phyloP scores from a whole-genome alignment of 2,888 invertebrate genomes.

The Crossocerus cetratus region DNA sequence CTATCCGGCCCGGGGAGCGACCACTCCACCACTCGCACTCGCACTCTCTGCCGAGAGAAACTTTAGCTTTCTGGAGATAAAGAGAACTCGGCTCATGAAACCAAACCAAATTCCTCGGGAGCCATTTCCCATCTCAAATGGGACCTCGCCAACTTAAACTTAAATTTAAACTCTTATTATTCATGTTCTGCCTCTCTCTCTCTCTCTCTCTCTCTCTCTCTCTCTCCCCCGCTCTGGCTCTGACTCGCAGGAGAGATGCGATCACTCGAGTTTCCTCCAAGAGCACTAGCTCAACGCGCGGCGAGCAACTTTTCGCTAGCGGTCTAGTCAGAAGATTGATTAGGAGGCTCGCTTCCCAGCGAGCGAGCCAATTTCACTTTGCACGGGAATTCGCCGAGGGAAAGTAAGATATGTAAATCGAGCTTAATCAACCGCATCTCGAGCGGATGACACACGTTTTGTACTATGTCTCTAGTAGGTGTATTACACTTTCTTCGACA shows the following conservation, averaged over 20 bases:
- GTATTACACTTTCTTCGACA: constrained; percentile 39
- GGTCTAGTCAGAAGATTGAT: constrained; percentile 38
- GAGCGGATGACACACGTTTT: constrained; percentile 34
- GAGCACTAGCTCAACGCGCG: neutral
- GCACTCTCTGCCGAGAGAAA: constrained; percentile 41
- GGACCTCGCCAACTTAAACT: too few relatives aligned
- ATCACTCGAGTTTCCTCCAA: too few relatives aligned
- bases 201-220: too few relatives aligned
- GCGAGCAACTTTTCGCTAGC: neutral
- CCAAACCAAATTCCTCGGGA: constrained; percentile 34
- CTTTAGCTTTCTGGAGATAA: constrained; percentile 47
- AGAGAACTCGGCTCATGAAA: constrained; percentile 18
- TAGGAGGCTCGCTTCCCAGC: neutral
- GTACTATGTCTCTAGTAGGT: too few relatives aligned
- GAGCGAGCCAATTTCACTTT: constrained; percentile 46
- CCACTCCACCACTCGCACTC: too few relatives aligned
- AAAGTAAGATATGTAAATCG: constrained; percentile 57
- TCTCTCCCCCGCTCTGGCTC: too few relatives aligned
- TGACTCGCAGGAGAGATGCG: too few relatives aligned
- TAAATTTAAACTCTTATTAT: too few relatives aligned
- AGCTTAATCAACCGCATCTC: constrained; percentile 45
- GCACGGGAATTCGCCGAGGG: constrained; percentile 26
- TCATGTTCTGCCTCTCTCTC: too few relatives aligned
- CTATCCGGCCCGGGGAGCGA: constrained; percentile 9
- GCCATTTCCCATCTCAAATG: neutral